Percentiles rank a stretch among this genome's conserved stretches.
Evolutionary conservation across 2,113 vertebrate genomes (phyloP).

Genomic region (Limnothrissa miodon): DNA sequence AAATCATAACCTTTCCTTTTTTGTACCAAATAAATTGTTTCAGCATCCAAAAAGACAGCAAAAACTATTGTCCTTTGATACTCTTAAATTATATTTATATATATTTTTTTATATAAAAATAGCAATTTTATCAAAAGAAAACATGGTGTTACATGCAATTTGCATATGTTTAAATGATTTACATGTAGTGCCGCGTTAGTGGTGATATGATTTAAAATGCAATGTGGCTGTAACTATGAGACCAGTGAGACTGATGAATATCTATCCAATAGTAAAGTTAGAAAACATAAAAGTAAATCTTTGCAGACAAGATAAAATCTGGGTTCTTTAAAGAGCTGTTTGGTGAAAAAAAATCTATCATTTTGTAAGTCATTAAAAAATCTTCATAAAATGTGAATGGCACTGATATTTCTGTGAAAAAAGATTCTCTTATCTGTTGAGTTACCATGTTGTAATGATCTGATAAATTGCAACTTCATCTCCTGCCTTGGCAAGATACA

Average conservation of each 20-base stretch:
- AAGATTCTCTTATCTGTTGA: neutral
- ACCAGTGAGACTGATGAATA: neutral
- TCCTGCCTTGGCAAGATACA: neutral
- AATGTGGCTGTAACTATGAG: neutral
- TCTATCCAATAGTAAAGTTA: neutral
- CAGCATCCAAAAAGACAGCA: slow-evolving; percentile 53
- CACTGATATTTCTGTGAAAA: neutral
- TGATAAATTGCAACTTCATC: neutral
- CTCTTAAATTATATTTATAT: slow-evolving; percentile 14
- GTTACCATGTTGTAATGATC: neutral
- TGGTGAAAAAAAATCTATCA: neutral
- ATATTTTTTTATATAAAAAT: slow-evolving; percentile 14
- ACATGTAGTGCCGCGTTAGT: slow-evolving; percentile 7
- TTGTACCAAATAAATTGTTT: slow-evolving; percentile 50
- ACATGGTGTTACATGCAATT: slow-evolving; percentile 30
- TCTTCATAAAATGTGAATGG: neutral
- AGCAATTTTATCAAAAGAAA: slow-evolving; percentile 20
- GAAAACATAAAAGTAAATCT: neutral
- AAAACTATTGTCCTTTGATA: slow-evolving; percentile 32
- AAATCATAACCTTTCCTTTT: slow-evolving; percentile 15
- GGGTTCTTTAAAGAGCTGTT: slow-evolving; percentile 5
- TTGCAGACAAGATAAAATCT: neutral
- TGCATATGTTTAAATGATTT: slow-evolving; percentile 12
- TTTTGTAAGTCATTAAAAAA: neutral
- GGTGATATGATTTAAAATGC: neutral